A percentile compares a stretch with the other conserved stretches of the same genome.
Conservation (phyloP, 2,797 vertebrate species). For the Hylomyscus alleni region DNA sequence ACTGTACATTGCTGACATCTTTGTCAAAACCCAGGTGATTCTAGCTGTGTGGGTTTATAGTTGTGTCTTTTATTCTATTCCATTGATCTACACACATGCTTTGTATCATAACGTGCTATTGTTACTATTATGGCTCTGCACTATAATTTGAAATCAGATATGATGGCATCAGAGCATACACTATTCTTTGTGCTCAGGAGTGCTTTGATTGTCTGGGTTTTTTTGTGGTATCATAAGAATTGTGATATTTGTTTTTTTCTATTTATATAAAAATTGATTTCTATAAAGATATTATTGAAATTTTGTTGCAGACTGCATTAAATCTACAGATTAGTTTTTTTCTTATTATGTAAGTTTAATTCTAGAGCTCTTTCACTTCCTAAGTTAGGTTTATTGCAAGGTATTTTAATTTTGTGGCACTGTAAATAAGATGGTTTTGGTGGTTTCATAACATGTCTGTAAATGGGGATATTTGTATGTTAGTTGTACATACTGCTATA, state of each 20-base stretch:
- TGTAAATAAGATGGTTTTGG: not conserved
- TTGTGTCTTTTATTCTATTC: not conserved
- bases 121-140: not conserved
- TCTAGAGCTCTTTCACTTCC: not conserved
- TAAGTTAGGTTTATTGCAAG: not conserved
- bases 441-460: not conserved
- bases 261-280: not conserved
- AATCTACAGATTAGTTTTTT: not conserved
- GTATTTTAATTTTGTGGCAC: not conserved
- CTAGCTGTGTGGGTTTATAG: not conserved
- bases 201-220: not conserved
- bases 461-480: not conserved
- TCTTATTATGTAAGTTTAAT: not conserved
- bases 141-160: not conserved
- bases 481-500: not conserved
- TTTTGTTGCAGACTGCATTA: not conserved
- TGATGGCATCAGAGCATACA: not conserved
- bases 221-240: not conserved
- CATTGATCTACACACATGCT: not conserved
- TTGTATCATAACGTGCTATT: not conserved
- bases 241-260: not conserved
- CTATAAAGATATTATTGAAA: not conserved
- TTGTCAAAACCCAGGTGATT: not conserved
- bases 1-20: not conserved
- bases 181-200: not conserved